These are phyloP conservation scores for Origma solitaria DNA, from an alignment of 2,113 vertebrate species.

Conservation along the genomic window DNA sequence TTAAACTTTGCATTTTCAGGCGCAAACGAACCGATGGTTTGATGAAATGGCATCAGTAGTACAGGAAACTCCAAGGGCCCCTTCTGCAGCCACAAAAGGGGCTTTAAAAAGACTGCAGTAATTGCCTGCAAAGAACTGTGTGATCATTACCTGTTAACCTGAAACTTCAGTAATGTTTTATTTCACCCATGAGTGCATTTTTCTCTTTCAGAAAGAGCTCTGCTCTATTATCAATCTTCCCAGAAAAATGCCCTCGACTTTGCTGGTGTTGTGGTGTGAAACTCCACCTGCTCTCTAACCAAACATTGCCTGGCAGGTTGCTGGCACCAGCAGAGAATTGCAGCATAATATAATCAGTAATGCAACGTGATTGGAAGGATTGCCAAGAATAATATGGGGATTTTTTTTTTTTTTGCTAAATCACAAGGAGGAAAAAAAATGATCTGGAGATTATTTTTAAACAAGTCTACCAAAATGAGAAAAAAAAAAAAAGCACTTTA, in stretches of 20 bases:
- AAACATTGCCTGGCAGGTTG: not conserved
- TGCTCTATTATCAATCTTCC: not conserved
- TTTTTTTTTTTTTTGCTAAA: not conserved
- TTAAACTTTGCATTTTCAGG: slow-evolving; percentile 9
- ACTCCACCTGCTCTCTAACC: not conserved
- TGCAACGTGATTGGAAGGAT: not conserved
- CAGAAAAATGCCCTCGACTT: not conserved
- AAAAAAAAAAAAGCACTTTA: accelerated
- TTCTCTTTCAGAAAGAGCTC: not conserved
- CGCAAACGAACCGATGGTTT: not conserved
- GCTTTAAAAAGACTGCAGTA: slow-evolving; percentile 27
- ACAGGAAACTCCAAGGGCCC: not conserved
- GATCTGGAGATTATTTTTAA: not conserved
- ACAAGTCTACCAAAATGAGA: not conserved
- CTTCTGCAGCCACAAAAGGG: not conserved
- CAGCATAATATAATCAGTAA: not conserved
- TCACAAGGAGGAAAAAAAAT: not conserved
- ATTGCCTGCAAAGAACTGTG: slow-evolving; percentile 18
- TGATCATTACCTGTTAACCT: slow-evolving; percentile 61
- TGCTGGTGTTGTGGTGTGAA: not conserved
- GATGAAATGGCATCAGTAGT: not conserved
- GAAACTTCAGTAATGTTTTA: slow-evolving; percentile 47
- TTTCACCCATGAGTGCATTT: slow-evolving; percentile 39
- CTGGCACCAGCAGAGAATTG: not conserved
- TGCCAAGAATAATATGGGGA: not conserved